Evolutionary conservation across 1,140 invertebrate genomes (phyloP).

Genomic region (Drosophila saltans): DNA sequence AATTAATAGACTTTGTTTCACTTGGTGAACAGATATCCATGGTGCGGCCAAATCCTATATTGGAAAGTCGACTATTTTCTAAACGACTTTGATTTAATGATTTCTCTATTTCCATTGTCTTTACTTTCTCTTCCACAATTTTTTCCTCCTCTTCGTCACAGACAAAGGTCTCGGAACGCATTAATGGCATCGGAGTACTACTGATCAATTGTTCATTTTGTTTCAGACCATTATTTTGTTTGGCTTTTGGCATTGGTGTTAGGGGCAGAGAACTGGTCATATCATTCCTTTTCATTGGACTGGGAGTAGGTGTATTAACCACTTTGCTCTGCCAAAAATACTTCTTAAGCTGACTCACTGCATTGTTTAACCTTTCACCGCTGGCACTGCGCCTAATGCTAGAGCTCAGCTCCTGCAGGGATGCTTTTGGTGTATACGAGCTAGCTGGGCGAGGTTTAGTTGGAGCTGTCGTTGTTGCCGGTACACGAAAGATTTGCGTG

Average conservation of each 20-base stretch:
- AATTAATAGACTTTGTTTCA: conserved; percentile 10
- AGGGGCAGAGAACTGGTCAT: conserved; percentile 63
- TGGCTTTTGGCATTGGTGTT: conserved; percentile 53
- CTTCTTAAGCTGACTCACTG: conserved; percentile 57
- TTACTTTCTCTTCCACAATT: neutral
- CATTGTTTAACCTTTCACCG: conserved; percentile 70
- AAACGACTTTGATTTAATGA: conserved; percentile 32
- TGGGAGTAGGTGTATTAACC: conserved; percentile 35
- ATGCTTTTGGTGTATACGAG: conserved; percentile 44
- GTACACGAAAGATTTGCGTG: conserved; percentile 63
- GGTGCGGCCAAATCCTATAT: conserved; percentile 43
- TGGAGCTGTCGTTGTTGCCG: conserved; percentile 30
- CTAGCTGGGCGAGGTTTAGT: conserved; percentile 51
- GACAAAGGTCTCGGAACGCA: conserved; percentile 78
- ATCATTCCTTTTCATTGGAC: conserved; percentile 11
- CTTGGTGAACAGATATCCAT: conserved; percentile 34
- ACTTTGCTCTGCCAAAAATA: conserved; percentile 53
- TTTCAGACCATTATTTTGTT: conserved; percentile 18
- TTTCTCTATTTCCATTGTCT: neutral
- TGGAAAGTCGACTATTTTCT: conserved; percentile 32
- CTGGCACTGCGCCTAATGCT: conserved; percentile 72
- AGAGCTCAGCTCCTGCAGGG: conserved; percentile 51
- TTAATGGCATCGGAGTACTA: conserved; percentile 61
- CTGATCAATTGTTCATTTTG: conserved; percentile 36
- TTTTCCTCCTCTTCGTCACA: conserved; percentile 57